Evolutionary conservation across 2,888 invertebrate species (phyloP), one percentile per base, ranked within the genome.

Genomic region (Augochlorella aurata): DNA sequence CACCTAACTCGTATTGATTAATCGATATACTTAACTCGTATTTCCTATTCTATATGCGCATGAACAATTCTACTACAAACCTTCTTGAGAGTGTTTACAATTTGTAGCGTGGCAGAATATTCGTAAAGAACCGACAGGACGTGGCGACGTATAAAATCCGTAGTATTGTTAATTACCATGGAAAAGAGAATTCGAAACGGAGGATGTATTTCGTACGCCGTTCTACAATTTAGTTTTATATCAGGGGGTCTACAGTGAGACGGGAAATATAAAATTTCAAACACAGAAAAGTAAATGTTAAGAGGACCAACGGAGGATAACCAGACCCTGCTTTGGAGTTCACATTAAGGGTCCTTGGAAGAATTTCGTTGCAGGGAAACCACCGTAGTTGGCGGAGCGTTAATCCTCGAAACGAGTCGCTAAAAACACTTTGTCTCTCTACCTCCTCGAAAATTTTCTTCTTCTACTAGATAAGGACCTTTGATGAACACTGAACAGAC

Each of bases 401-500:
- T 90, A 90, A 88, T 89, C 89, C 89, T 89, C 79, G 84, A 87
- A 90, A 88, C 87, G 89, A 86, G 85, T 88, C 84, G 75, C 86
- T 89, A 87, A 88, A 90, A 90, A 88, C 85, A 88, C 88, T 90
- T 90, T 90, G 89, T 90, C 84, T 85, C 74, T 79, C 72, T 79
- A 54, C 73, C 63, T 77, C 72, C 76, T 84, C 70, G 78, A 79
- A 82, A 86, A 87, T 81, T 83, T 83, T 81, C 83, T 81, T 83
- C 83, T 68, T 68, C 76, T 70, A 79, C 54, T 65, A 79, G 81
- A 79, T 84, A 81, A 84, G 85, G 77, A 81, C 63, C 77, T 52
- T 79, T 84, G 84, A 85, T 84, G 85, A 85, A 84, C 82, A 77
- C 50, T 74, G 78, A 69, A 66, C 81, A 45, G 76, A 58, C 52